Base-by-base conservation (phyloP, 2,888 invertebrate genomes). In the Microctonus brassicae region DNA sequence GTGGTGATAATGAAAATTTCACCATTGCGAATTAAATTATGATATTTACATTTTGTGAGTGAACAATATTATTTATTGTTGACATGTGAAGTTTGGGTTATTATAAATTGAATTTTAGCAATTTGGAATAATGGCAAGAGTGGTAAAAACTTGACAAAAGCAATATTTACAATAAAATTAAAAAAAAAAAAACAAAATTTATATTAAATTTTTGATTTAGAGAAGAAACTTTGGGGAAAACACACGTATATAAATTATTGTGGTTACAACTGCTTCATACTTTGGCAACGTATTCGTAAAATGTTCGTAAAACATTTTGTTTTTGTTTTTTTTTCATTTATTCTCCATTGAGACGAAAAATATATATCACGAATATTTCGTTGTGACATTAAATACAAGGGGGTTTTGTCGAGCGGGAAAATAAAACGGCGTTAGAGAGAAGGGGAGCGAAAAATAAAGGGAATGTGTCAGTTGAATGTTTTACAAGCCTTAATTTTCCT, bases 401-500 rank as follows among this genome's bases (percentile, higher is more conserved):
- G 62, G 26, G 52, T 11, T 52, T 26, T 62, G 24, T 61, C 13
- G 34, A 34, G n/a, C n/a, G 36, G 11, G 70, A 57, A 55, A 36
- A 68, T 22, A 42, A 22, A 52, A 34, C 4, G 60, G 29, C 17
- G 61, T 64, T 24, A 47, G 29, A 26, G 24, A 24, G 58, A 34
- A 58, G 11, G 60, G 69, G 73, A 70, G 69, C 70, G 70, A 64
- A 60, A 73, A 75, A 69, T 73, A 79, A 79, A 26, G 65, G 65
- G 47, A 47, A 63, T 17, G 80, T 82, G 84, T 84, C 83, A 83
- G 81, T 79, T 79, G 83, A 83, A 82, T 86, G 85, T 86, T 86
- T 86, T 86, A 86, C 83, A 85, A 86, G 84, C 84, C 86, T 86
- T 85, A 85, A 86, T 86, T 86, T 85, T 83, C 84, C 80, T 80